Evolutionary conservation across 2,113 vertebrate genomes (phyloP).

Genomic region (Epinephelus lanceolatus): DNA sequence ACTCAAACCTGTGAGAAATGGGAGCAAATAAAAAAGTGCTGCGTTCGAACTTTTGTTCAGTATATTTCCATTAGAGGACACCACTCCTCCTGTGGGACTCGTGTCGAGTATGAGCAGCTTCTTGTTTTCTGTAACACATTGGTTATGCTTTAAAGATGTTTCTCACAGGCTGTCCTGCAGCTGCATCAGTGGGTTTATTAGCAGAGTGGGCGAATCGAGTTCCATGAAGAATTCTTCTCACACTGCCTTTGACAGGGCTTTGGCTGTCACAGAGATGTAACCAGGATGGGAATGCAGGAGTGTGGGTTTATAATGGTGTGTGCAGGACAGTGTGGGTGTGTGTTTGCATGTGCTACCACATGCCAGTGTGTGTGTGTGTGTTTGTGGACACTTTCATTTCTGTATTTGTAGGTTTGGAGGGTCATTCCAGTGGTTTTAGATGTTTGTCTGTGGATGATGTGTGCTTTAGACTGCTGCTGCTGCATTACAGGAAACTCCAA

Average conservation of each 20-base stretch:
- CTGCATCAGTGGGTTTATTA: constrained; percentile 75
- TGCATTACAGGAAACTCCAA: not conserved
- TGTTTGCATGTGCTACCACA: constrained; percentile 13
- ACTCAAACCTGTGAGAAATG: too few relatives aligned
- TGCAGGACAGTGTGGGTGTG: not conserved
- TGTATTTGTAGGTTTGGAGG: not conserved
- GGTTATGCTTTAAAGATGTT: constrained; percentile 44
- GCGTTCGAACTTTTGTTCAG: too few relatives aligned
- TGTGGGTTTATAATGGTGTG: constrained; percentile 44
- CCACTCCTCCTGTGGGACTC: constrained; percentile 26
- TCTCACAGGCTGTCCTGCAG: constrained; percentile 76
- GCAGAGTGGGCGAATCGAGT: constrained; percentile 54
- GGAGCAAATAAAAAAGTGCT: too few relatives aligned
- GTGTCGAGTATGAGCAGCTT: constrained; percentile 4
- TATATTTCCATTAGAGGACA: constrained; percentile 25
- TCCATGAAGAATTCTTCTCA: constrained; percentile 73
- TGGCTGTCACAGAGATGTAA: constrained; percentile 64
- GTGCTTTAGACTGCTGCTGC: not conserved
- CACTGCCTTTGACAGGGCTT: constrained; percentile 53
- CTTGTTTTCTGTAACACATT: constrained; percentile 11
- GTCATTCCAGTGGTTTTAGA: not conserved
- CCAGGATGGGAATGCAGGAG: constrained; percentile 39
- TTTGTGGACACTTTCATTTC: not conserved
- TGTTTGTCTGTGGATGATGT: not conserved
- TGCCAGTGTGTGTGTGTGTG: constrained; percentile 22